Conservation (phyloP, 2,888 invertebrate species). For the Dasysyrphus albostriatus region DNA sequence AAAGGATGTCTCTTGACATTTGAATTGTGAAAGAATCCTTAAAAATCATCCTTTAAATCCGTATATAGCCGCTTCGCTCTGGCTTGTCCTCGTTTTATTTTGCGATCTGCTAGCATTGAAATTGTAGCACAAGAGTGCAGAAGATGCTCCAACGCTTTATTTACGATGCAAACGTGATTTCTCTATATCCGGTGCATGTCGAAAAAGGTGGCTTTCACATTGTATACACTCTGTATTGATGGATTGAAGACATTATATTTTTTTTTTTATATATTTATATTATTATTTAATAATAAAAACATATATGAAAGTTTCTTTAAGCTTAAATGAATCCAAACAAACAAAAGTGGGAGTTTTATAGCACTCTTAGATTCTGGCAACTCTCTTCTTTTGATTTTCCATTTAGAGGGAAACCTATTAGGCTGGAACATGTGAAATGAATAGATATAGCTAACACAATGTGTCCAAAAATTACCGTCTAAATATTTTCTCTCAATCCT, state of each 20-base stretch:
- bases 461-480: too few relatives aligned
- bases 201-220: constrained; percentile 39
- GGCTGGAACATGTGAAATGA: too few relatives aligned
- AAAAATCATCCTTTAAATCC: constrained; percentile 24
- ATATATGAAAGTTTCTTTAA: too few relatives aligned
- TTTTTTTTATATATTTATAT: too few relatives aligned
- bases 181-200: constrained; percentile 58
- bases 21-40: constrained; percentile 43
- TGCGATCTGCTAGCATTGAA: constrained; percentile 2
- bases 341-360: too few relatives aligned
- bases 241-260: background rate
- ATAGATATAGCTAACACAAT: too few relatives aligned
- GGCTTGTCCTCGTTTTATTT: background rate
- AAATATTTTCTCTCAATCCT: too few relatives aligned
- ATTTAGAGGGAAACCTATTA: too few relatives aligned
- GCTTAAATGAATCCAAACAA: too few relatives aligned
- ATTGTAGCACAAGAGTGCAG: constrained; percentile 24
- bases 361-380: too few relatives aligned
- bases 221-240: background rate
- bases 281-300: too few relatives aligned
- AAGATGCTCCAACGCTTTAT: constrained; percentile 77
- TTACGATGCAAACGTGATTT: constrained; percentile 78
- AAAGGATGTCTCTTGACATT: constrained; percentile 64
- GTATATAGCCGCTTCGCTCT: background rate
- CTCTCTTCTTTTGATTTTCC: too few relatives aligned